Evolutionary conservation across 1,140 invertebrate species (phyloP).

Genomic region (Schlechtendalia chinensis): DNA sequence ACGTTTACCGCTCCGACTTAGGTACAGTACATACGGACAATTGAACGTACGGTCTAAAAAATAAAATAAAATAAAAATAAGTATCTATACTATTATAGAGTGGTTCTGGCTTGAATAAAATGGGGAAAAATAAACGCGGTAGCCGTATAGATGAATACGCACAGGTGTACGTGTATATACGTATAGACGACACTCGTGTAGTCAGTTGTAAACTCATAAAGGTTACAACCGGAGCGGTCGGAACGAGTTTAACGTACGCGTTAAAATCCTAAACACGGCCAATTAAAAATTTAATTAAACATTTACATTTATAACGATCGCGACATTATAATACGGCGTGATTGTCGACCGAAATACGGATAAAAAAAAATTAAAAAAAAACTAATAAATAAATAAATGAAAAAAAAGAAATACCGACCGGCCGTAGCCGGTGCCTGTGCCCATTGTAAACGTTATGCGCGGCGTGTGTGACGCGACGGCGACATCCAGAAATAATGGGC

Average conservation of each 20-base stretch:
- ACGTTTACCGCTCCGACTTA: too few relatives aligned
- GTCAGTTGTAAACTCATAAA: slow-evolving; percentile 8
- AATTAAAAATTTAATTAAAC: slow-evolving; percentile 44
- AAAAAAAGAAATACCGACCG: slow-evolving; percentile 3
- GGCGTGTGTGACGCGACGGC: slow-evolving; percentile 13
- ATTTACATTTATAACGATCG: slow-evolving; percentile 37
- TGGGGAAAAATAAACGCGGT: background rate
- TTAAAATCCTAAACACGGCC: slow-evolving; percentile 19
- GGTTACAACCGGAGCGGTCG: slow-evolving; percentile 5
- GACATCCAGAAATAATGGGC: slow-evolving; percentile 40
- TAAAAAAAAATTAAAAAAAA: too few relatives aligned
- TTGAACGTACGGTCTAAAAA: too few relatives aligned
- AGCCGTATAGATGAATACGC: background rate
- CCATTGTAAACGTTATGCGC: background rate
- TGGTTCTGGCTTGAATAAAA: background rate
- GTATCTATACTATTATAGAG: background rate
- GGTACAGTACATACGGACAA: too few relatives aligned
- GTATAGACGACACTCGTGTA: background rate
- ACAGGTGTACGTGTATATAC: too few relatives aligned
- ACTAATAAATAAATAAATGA: too few relatives aligned
- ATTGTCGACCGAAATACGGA: background rate
- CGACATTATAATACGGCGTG: background rate
- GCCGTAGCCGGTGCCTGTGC: background rate
- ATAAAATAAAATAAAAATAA: too few relatives aligned
- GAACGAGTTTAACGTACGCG: slow-evolving; percentile 31